These are phyloP conservation scores for Timema cristinae DNA, from an alignment of 2,888 invertebrate genomes.

Conservation along the genomic window DNA sequence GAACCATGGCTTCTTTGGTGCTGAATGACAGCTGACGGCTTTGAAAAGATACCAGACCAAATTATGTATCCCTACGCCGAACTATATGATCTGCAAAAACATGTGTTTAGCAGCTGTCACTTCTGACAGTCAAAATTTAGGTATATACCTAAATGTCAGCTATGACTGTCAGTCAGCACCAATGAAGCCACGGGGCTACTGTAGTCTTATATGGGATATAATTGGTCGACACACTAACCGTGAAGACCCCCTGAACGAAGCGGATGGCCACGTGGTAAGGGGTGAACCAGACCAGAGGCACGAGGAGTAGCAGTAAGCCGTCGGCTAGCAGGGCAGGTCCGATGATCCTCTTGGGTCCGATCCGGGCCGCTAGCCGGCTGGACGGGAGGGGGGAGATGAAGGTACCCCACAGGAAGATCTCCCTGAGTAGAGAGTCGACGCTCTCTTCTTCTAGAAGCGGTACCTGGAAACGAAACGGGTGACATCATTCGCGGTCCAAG, in stretches of 20 bases:
- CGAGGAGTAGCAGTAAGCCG: slow-evolving; percentile 51
- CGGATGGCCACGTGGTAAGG: slow-evolving; percentile 53
- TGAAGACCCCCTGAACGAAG: slow-evolving; percentile 53
- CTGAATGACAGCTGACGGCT: too few species aligned
- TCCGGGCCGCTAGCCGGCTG: slow-evolving; percentile 52
- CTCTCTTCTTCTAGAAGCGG: slow-evolving; percentile 49
- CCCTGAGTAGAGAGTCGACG: slow-evolving; percentile 52
- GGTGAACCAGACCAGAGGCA: slow-evolving; percentile 56
- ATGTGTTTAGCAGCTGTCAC: too few species aligned
- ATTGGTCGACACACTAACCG: slow-evolving; percentile 44
- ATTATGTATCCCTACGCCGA: too few species aligned
- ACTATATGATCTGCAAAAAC: too few species aligned
- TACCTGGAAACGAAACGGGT: slow-evolving; percentile 39
- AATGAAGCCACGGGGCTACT: too few species aligned
- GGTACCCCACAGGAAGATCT: slow-evolving; percentile 56
- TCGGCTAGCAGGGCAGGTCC: slow-evolving; percentile 54
- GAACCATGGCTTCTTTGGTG: too few species aligned
- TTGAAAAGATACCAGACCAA: too few species aligned
- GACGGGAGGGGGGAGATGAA: slow-evolving; percentile 53
- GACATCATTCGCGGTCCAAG: too few species aligned
- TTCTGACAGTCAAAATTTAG: too few species aligned
- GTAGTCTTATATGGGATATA: too few species aligned
- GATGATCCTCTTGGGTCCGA: slow-evolving; percentile 54
- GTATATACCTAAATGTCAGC: too few species aligned
- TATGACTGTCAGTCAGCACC: too few species aligned